phyloP scores from a whole-genome alignment of 2,797 vertebrate genomes.

The Phataginus tetradactyla region DNA sequence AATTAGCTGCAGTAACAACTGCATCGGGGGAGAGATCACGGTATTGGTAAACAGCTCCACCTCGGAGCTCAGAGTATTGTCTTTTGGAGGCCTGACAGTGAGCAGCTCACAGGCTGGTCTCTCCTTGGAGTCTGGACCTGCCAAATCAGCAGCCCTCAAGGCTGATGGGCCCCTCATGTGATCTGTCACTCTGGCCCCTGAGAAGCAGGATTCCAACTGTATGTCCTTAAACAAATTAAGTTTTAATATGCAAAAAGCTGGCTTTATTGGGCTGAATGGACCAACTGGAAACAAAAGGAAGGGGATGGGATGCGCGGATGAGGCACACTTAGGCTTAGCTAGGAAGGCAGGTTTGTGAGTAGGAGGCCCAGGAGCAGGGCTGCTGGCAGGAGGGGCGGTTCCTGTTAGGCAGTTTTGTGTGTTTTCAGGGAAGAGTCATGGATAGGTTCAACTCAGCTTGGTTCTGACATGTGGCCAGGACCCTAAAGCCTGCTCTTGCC shows the following conservation, averaged over 20 bases:
- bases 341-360: constrained; percentile 22
- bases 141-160: constrained; percentile 87
- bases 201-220: constrained; percentile 84
- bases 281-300: constrained; percentile 79
- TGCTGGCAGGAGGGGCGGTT: neutral
- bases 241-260: constrained; percentile 86
- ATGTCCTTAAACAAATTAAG: constrained; percentile 88
- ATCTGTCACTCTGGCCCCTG: constrained; percentile 83
- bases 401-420: neutral
- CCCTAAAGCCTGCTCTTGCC: neutral
- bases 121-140: constrained; percentile 87
- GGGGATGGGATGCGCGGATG: neutral
- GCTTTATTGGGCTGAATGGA: constrained; percentile 76
- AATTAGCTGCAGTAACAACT: constrained; percentile 96
- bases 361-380: neutral
- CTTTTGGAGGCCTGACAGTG: constrained; percentile 90
- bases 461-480: constrained; percentile 1
- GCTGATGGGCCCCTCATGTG: constrained; percentile 79
- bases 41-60: constrained; percentile 90
- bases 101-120: constrained; percentile 85
- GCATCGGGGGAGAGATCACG: constrained; percentile 92
- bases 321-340: neutral
- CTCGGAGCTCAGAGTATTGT: constrained; percentile 89
- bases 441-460: neutral
- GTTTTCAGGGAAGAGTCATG: neutral